Conservation (phyloP, 2,113 vertebrate species). For the Apus apus region DNA sequence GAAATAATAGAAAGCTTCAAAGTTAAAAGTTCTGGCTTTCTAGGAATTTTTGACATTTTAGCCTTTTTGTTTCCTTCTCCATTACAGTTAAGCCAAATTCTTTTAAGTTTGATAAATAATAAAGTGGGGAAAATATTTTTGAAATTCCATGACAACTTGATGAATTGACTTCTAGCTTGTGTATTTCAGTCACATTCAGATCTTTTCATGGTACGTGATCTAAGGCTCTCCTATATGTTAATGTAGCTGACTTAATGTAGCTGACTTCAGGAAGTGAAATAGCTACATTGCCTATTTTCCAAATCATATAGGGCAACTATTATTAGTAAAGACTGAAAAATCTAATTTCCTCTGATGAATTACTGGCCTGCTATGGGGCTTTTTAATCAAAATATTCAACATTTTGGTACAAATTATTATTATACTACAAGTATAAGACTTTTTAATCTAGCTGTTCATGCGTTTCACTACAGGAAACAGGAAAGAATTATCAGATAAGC, state of each 20-base stretch:
- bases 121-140: neutral
- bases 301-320: neutral
- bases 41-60: neutral
- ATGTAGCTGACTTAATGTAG: neutral
- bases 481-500: neutral
- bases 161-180: neutral
- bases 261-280: neutral
- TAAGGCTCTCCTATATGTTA: neutral
- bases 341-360: neutral
- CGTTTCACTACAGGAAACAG: neutral
- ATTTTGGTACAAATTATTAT: slow-evolving; percentile 4
- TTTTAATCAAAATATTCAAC: neutral
- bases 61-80: neutral
- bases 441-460: neutral
- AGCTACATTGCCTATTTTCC: neutral
- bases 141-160: neutral
- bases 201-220: neutral
- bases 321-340: neutral
- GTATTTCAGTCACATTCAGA: neutral
- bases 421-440: neutral
- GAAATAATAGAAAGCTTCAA: neutral
- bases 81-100: neutral
- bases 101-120: neutral
- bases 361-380: neutral
- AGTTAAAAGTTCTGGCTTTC: neutral